Base-by-base conservation (phyloP, 2,797 vertebrate species). In the Notoglanidium macrostoma region DNA sequence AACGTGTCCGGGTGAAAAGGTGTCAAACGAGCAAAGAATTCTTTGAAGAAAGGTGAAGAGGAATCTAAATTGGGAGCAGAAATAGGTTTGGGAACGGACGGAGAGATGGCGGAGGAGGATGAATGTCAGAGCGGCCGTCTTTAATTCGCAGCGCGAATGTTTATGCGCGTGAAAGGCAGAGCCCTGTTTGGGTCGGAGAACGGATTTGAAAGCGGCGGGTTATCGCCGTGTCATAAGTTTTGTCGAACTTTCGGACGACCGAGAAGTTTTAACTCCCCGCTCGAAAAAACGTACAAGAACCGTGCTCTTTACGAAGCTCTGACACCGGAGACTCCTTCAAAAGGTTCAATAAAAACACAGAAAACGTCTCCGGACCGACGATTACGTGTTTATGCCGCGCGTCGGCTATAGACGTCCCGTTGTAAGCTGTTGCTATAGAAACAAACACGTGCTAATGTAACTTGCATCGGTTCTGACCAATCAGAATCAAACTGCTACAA, bases 21-120 rank as follows among this genome's bases (percentile, higher is more conserved):
- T 93, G 94, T 94, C 93, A 92, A 93, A 93, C 92, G 89, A 90
- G 92, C 93, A 92, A 92, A 93, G 90, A 90, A 90, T 90, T 92
- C 88, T 88, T 90, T 88, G 89, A 91, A 93, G 93, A 94, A 92
- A 70, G 90, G 59, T 91, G 92, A 89, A 89, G 92, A n/a, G 80
- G 80, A 67, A 76, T 92, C 89, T 91, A 94, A 94, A 94, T 94
- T 93, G 91, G 91, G 90, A 91, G 91, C 91, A 88, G 91, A 92
- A 93, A 92, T 93, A 92, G 93, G 92, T 94, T 92, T 77, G 73
- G 91, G 91, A 90, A 85, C 87, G 61, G 91, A 89, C 93, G 93
- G 93, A 93, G 93, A 92, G 93, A 92, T 92, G 92, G 93, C 92
- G 93, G 94, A 79, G 82, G 19, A 67, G 80, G 74, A 86, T 46